Conservation (phyloP, 2,888 invertebrate genomes). For the Trachelus troglodyta region DNA sequence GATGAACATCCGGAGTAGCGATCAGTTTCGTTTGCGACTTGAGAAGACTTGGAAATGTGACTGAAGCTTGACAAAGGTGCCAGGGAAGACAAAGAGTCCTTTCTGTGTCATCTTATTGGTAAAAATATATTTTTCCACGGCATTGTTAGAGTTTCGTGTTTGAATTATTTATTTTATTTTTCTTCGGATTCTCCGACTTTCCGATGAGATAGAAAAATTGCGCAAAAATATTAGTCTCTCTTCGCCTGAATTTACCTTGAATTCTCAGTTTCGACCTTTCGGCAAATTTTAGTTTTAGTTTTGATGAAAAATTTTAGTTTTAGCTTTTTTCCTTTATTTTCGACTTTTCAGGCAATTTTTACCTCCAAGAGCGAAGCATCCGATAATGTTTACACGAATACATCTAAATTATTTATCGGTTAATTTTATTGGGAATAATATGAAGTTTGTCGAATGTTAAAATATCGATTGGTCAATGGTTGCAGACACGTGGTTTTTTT, state of each 20-base stretch:
- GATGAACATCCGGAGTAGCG: not conserved
- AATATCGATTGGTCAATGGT: not conserved
- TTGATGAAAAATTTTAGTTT: not conserved
- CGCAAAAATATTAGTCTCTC: not conserved
- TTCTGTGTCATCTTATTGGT: not conserved
- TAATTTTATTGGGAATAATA: not conserved
- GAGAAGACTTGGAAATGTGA: not conserved
- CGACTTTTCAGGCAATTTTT: not conserved
- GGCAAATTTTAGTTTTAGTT: not conserved
- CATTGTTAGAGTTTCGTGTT: not conserved
- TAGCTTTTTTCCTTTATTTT: not conserved
- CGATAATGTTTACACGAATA: not conserved
- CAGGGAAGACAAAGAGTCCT: not conserved
- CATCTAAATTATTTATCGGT: not conserved
- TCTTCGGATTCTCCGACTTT: not conserved
- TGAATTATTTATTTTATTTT: not conserved
- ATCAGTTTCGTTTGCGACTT: not conserved
- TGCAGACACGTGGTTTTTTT: not conserved
- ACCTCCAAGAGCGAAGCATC: not conserved
- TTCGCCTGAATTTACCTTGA: not conserved
- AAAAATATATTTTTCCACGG: not conserved
- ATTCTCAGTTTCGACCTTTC: not conserved
- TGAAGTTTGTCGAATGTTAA: not conserved
- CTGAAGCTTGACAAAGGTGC: not conserved
- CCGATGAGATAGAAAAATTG: not conserved